Evolutionary conservation across 2,113 vertebrate species (phyloP).

Genomic region (Octodon degus): DNA sequence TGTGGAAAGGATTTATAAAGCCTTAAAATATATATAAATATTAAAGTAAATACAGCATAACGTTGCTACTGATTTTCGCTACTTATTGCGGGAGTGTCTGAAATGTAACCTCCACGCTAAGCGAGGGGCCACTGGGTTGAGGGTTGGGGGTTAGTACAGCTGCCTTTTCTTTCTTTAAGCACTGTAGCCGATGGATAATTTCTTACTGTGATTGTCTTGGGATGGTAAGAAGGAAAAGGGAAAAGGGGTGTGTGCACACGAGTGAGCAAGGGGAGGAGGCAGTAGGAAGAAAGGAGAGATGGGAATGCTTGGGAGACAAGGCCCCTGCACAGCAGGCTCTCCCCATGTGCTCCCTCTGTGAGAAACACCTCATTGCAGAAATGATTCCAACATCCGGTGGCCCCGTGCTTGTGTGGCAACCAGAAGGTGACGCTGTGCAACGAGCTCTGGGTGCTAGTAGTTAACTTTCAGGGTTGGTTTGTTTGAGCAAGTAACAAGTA

Average conservation of each 20-base stretch:
- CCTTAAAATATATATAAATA: too few species aligned
- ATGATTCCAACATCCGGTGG: rapidly evolving
- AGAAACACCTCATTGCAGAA: background rate
- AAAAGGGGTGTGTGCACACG: background rate
- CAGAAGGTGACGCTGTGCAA: too few species aligned
- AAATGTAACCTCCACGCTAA: too few species aligned
- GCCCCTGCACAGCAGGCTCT: background rate
- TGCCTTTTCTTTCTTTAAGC: background rate
- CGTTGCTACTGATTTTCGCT: too few species aligned
- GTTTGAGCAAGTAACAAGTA: background rate
- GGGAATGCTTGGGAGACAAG: too few species aligned
- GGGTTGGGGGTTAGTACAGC: background rate
- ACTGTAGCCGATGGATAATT: background rate
- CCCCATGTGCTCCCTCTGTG: background rate
- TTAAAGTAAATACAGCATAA: too few species aligned
- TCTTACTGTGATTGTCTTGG: background rate
- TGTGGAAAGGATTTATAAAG: too few species aligned
- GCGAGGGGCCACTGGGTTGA: too few species aligned
- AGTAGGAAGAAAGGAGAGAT: background rate
- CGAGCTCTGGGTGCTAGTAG: background rate
- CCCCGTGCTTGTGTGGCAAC: too few species aligned
- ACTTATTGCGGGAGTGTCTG: too few species aligned
- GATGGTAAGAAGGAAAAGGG: background rate
- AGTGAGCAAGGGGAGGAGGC: background rate
- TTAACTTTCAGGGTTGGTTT: background rate